These are phyloP conservation scores for Labeo calbasu DNA, from an alignment of 2,797 vertebrate genomes.

Conservation along the genomic window DNA sequence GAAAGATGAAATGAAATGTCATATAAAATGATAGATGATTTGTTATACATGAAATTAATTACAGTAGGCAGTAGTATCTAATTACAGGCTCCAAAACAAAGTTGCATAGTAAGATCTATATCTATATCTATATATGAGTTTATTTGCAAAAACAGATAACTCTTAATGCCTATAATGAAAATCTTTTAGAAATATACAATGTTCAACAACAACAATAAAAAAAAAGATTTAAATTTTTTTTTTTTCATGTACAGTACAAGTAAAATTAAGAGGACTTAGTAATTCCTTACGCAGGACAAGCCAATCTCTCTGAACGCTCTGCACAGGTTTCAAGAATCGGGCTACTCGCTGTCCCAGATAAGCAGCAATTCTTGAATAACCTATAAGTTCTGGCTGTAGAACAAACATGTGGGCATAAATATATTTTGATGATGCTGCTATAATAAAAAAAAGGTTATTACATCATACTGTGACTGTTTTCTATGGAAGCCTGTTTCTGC, in stretches of 20 bases:
- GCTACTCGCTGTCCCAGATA: conserved; percentile 65
- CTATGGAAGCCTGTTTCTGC: too few relatives aligned
- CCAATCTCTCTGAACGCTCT: conserved; percentile 58
- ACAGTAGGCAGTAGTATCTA: background rate
- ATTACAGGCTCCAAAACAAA: background rate
- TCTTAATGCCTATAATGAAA: background rate
- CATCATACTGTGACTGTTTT: background rate
- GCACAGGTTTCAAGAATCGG: conserved; percentile 69
- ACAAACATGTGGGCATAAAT: background rate
- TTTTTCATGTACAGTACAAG: background rate
- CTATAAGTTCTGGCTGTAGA: conserved; percentile 69
- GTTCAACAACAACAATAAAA: background rate
- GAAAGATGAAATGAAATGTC: background rate
- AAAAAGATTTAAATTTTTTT: too few relatives aligned
- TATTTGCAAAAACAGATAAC: too few relatives aligned
- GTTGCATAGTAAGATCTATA: background rate
- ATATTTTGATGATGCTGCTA: background rate
- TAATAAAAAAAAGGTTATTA: background rate
- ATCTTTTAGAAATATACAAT: background rate
- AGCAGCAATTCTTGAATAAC: conserved; percentile 67
- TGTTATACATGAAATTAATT: background rate
- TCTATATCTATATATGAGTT: too few relatives aligned
- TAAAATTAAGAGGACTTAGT: background rate
- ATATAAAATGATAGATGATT: background rate
- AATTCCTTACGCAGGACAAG: background rate